phyloP scores from a whole-genome alignment of 2,888 invertebrate genomes.

The Caenorhabditis sp. region DNA sequence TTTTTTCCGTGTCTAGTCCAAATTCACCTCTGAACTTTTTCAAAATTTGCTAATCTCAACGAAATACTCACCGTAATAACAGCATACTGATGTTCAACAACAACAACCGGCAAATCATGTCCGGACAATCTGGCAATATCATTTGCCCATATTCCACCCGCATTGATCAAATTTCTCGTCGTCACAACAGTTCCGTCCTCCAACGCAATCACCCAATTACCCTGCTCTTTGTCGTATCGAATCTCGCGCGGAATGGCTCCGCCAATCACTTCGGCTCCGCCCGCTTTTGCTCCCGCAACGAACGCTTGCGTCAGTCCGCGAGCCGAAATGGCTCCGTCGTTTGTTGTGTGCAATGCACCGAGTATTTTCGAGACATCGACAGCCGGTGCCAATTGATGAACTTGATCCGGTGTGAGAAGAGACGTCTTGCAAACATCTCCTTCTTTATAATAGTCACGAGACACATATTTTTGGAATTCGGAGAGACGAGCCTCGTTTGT shows the following conservation, averaged over 20 bases:
- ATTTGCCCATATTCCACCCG: slow-evolving; percentile 73
- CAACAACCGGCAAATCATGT: slow-evolving; percentile 72
- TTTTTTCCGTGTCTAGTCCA: too few species aligned
- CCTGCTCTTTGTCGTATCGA: slow-evolving; percentile 48
- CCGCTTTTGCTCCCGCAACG: slow-evolving; percentile 71
- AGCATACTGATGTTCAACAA: slow-evolving; percentile 73
- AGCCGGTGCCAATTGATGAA: slow-evolving; percentile 71
- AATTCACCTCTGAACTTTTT: too few species aligned
- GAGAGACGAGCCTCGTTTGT: slow-evolving; percentile 71
- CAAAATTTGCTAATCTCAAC: neutral
- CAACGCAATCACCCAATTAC: slow-evolving; percentile 29
- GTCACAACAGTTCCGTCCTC: slow-evolving; percentile 46
- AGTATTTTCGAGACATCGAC: slow-evolving; percentile 69
- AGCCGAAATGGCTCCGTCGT: slow-evolving; percentile 73
- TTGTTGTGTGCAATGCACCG: slow-evolving; percentile 72
- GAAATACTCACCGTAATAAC: slow-evolving; percentile 53
- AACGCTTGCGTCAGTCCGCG: slow-evolving; percentile 72
- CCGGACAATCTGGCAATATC: slow-evolving; percentile 72
- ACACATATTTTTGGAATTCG: slow-evolving; percentile 72
- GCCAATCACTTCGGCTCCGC: slow-evolving; percentile 71
- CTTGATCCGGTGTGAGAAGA: slow-evolving; percentile 68
- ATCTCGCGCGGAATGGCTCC: slow-evolving; percentile 55
- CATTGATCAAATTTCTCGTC: slow-evolving; percentile 72
- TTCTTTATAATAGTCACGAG: slow-evolving; percentile 71
- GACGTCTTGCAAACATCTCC: slow-evolving; percentile 59